These are phyloP conservation scores for Rostratula benghalensis DNA, from an alignment of 2,113 vertebrate species.

Conservation along the genomic window DNA sequence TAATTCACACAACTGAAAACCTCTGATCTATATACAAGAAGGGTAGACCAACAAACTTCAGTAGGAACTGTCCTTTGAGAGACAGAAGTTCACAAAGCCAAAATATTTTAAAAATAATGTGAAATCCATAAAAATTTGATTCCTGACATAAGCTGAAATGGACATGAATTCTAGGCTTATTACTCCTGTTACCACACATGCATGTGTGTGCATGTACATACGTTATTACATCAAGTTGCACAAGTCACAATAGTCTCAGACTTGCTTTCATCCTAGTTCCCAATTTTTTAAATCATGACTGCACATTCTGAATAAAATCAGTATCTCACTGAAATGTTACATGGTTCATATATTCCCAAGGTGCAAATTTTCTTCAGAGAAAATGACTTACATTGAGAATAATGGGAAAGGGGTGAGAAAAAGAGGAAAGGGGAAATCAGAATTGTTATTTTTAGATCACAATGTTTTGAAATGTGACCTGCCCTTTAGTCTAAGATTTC, in stretches of 20 bases:
- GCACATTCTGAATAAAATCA: background rate
- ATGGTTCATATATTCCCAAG: background rate
- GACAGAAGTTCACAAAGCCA: background rate
- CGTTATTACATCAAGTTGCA: background rate
- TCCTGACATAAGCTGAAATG: background rate
- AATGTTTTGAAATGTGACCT: conserved; percentile 55
- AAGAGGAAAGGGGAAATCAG: background rate
- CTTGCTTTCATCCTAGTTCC: background rate
- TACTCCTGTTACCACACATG: background rate
- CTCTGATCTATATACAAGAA: background rate
- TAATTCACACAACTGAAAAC: conserved; percentile 51
- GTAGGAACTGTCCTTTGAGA: conserved; percentile 33
- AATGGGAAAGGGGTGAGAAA: background rate
- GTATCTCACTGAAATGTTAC: background rate
- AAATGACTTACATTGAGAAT: background rate
- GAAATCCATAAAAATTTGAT: background rate
- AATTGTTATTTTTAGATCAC: conserved; percentile 29
- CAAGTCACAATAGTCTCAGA: background rate
- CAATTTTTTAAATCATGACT: background rate
- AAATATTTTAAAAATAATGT: background rate
- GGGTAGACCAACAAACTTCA: background rate
- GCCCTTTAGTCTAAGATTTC: background rate
- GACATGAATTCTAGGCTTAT: background rate
- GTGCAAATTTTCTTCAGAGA: background rate
- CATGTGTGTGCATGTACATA: rapidly evolving